Conservation (phyloP, 2,113 vertebrate genomes). For the Larimichthys polyactis region DNA sequence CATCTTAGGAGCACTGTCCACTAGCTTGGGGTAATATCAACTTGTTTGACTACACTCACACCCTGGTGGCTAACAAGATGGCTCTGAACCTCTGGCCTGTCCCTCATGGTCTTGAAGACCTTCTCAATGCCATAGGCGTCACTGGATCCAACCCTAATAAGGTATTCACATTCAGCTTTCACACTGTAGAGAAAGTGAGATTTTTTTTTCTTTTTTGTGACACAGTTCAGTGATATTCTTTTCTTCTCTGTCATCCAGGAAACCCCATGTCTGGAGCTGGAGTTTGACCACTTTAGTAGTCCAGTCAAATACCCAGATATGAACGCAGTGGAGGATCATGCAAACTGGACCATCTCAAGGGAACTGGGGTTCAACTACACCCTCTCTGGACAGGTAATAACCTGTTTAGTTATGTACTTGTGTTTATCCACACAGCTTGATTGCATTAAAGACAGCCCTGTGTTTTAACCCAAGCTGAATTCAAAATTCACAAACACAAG, state of each 20-base stretch:
- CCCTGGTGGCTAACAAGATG: conserved; percentile 97
- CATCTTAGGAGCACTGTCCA: conserved; percentile 86
- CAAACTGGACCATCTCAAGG: conserved; percentile 95
- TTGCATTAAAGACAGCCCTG: neutral
- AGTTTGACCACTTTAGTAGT: conserved; percentile 98
- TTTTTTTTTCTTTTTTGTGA: neutral
- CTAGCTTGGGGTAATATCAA: conserved; percentile 99
- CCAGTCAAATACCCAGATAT: conserved; percentile 97
- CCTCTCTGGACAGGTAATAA: conserved; percentile 91
- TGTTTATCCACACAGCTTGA: too few relatives aligned
- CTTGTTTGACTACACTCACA: conserved; percentile 98
- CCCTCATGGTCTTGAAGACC: conserved; percentile 96
- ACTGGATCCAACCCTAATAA: conserved; percentile 99
- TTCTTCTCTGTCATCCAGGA: conserved; percentile 83
- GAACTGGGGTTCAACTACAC: conserved; percentile 96
- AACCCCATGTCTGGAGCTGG: conserved; percentile 97
- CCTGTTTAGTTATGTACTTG: neutral
- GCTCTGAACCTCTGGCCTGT: conserved; percentile 98
- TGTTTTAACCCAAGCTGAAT: too few relatives aligned
- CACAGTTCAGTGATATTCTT: neutral
- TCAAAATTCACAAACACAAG: neutral
- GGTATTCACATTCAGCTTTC: conserved; percentile 73
- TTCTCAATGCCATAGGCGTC: conserved; percentile 97
- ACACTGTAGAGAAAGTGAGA: neutral
- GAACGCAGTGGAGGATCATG: conserved; percentile 94